Percentiles rank a stretch among this genome's conserved stretches.
Conservation (phyloP, 2,113 vertebrate genomes). For the Catharus bicknelli region DNA sequence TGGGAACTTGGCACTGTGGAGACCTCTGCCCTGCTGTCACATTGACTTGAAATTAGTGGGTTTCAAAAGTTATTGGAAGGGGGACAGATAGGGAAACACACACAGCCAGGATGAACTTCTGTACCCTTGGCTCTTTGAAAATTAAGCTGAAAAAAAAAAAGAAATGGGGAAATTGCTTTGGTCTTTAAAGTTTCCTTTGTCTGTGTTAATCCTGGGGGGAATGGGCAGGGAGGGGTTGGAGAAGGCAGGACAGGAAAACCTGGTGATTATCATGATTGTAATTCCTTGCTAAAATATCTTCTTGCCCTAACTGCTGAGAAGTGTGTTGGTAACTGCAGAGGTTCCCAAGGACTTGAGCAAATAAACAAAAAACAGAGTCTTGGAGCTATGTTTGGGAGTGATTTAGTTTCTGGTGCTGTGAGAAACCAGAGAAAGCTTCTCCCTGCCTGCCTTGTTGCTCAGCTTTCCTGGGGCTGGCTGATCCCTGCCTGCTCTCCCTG, state of each 20-base stretch:
- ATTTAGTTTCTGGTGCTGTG: constrained; percentile 6
- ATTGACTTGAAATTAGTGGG: constrained; percentile 25
- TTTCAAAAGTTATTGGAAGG: constrained; percentile 8
- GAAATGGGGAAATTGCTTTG: not conserved
- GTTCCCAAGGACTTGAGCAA: constrained; percentile 44
- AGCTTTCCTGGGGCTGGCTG: not conserved
- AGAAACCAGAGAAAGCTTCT: not conserved
- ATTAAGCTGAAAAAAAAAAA: not conserved
- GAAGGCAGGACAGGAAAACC: not conserved
- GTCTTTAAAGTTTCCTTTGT: not conserved
- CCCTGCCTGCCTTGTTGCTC: not conserved
- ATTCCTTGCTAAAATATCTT: constrained; percentile 13
- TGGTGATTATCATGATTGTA: not conserved
- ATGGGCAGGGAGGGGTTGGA: not conserved
- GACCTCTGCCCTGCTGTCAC: constrained; percentile 63
- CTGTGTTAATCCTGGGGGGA: not conserved
- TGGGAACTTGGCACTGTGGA: not conserved
- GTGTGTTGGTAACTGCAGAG: constrained; percentile 47
- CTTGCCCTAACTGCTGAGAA: constrained; percentile 51
- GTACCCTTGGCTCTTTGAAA: constrained; percentile 13
- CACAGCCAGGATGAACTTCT: constrained; percentile 26
- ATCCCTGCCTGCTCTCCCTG: not conserved
- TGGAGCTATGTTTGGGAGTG: not conserved
- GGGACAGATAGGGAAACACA: constrained; percentile 9
- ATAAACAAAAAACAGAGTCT: constrained; percentile 27